These are phyloP conservation scores for Acanthurus tractus DNA, from an alignment of 2,797 vertebrate genomes.

Conservation along the genomic window DNA sequence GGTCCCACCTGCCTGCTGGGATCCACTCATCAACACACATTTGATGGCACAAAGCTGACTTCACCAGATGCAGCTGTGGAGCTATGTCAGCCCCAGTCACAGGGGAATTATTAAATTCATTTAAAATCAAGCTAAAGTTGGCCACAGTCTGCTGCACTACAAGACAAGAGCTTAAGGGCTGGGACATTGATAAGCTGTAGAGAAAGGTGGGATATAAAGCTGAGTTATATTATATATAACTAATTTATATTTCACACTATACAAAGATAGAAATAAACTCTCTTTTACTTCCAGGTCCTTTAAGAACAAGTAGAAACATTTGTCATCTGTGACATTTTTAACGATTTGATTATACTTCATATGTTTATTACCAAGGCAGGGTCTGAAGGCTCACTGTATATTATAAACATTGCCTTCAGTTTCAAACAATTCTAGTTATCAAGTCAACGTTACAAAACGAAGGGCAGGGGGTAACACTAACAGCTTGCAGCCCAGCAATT, in stretches of 20 bases:
- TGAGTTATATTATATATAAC: conserved; percentile 21
- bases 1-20: conserved; percentile 50
- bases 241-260: conserved; percentile 24
- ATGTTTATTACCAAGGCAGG: not conserved
- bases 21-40: conserved; percentile 48
- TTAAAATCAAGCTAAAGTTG: conserved; percentile 52
- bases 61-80: conserved; percentile 45
- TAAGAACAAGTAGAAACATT: conserved; percentile 2
- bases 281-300: conserved; percentile 1
- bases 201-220: conserved; percentile 39
- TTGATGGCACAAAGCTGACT: conserved; percentile 36
- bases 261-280: conserved; percentile 12
- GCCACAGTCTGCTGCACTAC: conserved; percentile 24
- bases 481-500: conserved; percentile 48
- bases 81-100: conserved; percentile 47
- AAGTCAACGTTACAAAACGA: conserved; percentile 19
- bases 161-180: conserved; percentile 33
- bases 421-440: conserved; percentile 2
- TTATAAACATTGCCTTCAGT: not conserved
- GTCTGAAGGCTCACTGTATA: conserved; percentile 2
- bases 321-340: conserved; percentile 18
- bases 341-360: not conserved
- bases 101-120: conserved; percentile 56
- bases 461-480: conserved; percentile 8
- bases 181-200: conserved; percentile 38